Evolutionary conservation across 23 tunicate species (phyloP), one percentile per base, ranked within the genome.

Genomic region (Botrylloides violaceus): DNA sequence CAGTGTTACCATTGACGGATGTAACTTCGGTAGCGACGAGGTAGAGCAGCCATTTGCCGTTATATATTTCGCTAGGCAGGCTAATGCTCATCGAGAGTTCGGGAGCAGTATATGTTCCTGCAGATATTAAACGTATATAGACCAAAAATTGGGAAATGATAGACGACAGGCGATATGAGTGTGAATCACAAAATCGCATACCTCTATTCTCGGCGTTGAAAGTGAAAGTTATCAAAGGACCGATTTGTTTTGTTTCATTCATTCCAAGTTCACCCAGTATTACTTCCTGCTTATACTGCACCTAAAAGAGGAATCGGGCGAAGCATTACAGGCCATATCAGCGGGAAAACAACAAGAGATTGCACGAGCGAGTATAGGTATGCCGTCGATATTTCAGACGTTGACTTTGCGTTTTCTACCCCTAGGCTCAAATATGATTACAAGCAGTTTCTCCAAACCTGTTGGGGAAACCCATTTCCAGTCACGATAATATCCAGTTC

Each of bases 1-100:
- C 86, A 6, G 78, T 49, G 4, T 39, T 27, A 1, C 36, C 32
- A 0, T 77, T 82, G 0, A 82, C 82, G 24, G 73, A 49, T 2
- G 36, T 65, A 35, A 88, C 96, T 3, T 60, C 59, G 28, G 85
- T 60, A 0, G 85, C 61, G 30, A 90, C 84, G 24, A 81, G 81
- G 53, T 90, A 90, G 7, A 90, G 75, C 73, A 90, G 59, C 90
- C 90, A 90, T 59, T 90, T 90, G 24, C 90, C 90, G 37, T 90
- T 90, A 23, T 83, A 63, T 58, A 90, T 79, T 43, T 90, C 97
- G 27, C 6, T 7, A 3, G 97, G 97, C 29, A 71, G 70, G 30
- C 71, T 49, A 32, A 90, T 77, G 24, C 19, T 27, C 3, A 90
- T 34, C 3, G 25, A 27, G 9, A 90, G 34, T n/a, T 77, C 85